Percentiles rank a stretch among this genome's conserved stretches.
Conservation (phyloP, 2,113 vertebrate species). For the Arvicanthis niloticus region DNA sequence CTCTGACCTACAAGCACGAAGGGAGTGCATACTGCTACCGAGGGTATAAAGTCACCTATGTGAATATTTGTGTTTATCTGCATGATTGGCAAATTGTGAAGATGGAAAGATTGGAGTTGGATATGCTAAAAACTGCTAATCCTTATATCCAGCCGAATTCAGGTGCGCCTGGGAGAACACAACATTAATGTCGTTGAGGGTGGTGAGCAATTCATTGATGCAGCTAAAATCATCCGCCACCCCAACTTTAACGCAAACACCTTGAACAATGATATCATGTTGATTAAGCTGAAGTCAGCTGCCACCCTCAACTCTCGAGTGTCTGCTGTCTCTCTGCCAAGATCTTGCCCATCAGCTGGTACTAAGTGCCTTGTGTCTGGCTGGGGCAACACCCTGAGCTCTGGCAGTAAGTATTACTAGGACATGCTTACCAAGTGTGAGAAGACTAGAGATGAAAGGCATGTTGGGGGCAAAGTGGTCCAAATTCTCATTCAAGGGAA, state of each 20-base stretch:
- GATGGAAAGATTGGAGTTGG: background rate
- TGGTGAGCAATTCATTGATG: conserved; percentile 71
- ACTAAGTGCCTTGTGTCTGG: conserved; percentile 87
- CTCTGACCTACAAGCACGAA: background rate
- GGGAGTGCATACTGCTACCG: background rate
- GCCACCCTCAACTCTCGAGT: conserved; percentile 86
- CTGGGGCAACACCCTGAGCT: conserved; percentile 88
- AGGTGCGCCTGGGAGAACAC: conserved; percentile 77
- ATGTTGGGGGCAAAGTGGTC: background rate
- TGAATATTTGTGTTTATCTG: background rate
- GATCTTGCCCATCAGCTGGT: conserved; percentile 84
- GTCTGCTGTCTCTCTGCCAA: conserved; percentile 85
- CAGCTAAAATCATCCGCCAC: conserved; percentile 71
- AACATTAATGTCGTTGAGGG: conserved; percentile 64
- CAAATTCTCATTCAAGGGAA: background rate
- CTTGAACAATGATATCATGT: conserved; percentile 90
- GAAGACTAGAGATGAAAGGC: background rate
- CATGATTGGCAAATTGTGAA: fast-evolving
- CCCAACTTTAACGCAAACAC: conserved; percentile 63
- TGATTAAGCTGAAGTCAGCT: conserved; percentile 86
- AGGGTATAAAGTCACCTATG: background rate
- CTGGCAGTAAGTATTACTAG: conserved; percentile 75
- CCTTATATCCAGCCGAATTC: conserved; percentile 28
- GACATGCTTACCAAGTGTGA: background rate
- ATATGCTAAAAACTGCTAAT: fast-evolving